Percentiles rank a stretch among this genome's conserved stretches.
Evolutionary conservation across 1,140 invertebrate genomes (phyloP).

Genomic region (Antheraea mylitta): DNA sequence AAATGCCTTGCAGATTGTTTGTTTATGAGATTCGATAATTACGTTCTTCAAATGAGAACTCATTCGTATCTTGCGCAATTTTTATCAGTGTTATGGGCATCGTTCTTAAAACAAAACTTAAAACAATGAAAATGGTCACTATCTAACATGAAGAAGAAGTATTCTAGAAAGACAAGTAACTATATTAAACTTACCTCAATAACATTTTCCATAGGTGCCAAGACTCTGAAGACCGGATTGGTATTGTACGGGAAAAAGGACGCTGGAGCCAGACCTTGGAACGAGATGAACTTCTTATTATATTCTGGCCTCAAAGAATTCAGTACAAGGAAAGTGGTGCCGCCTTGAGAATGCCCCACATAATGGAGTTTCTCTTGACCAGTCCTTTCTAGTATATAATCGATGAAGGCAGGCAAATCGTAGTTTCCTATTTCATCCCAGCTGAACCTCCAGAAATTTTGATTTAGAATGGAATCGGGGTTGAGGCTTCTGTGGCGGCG

Average conservation of each 20-base stretch:
- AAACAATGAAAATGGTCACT: too few relatives aligned
- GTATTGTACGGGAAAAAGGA: constrained; percentile 28
- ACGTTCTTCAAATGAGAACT: too few relatives aligned
- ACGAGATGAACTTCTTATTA: constrained; percentile 66
- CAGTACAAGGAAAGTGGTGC: constrained; percentile 80
- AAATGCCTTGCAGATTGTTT: too few relatives aligned
- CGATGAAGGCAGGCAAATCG: constrained; percentile 75
- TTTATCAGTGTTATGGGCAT: too few relatives aligned
- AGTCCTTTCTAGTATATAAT: constrained; percentile 64
- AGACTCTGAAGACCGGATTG: constrained; percentile 2
- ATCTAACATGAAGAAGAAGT: too few relatives aligned
- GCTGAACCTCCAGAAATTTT: constrained; percentile 74
- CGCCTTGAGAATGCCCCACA: constrained; percentile 83
- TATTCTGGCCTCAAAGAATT: constrained; percentile 80
- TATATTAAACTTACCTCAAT: constrained; percentile 21
- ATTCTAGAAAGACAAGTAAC: too few relatives aligned
- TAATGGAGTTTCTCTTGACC: constrained; percentile 75
- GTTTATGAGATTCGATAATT: too few relatives aligned
- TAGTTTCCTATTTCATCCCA: constrained; percentile 80
- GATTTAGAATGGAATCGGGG: constrained; percentile 74
- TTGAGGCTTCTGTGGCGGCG: constrained; percentile 72
- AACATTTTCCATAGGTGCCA: constrained; percentile 23
- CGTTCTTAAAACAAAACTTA: too few relatives aligned
- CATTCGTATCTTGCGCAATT: too few relatives aligned
- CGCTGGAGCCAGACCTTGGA: constrained; percentile 37